Evolutionary conservation across 1,140 invertebrate genomes (phyloP).

Genomic region (Lepidotrigona ventralis): DNA sequence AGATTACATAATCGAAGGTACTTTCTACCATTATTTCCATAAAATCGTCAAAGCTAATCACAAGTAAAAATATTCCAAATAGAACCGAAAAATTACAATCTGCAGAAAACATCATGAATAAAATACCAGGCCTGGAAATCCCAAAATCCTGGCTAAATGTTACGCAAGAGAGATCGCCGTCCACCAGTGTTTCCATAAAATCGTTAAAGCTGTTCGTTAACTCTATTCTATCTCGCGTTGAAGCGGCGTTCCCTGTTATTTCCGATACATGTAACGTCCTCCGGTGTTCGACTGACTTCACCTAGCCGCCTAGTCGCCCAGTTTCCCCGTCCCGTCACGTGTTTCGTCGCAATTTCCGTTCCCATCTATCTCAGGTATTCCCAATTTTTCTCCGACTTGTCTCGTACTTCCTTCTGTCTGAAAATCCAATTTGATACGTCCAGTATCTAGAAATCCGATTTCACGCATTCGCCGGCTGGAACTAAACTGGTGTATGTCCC

Average conservation of each 20-base stretch:
- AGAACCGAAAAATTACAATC: background rate
- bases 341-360: conserved; percentile 62
- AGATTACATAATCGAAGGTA: background rate
- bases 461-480: conserved; percentile 36
- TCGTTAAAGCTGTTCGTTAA: conserved; percentile 20
- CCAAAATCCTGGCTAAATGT: background rate
- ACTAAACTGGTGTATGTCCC: conserved; percentile 19
- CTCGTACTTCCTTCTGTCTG: conserved; percentile 46
- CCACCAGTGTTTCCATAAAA: background rate
- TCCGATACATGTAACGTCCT: conserved; percentile 38
- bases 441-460: conserved; percentile 44
- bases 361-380: conserved; percentile 55
- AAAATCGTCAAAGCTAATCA: background rate
- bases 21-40: background rate
- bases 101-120: background rate
- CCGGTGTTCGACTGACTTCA: background rate
- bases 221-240: background rate
- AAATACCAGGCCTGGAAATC: background rate
- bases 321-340: conserved; percentile 33
- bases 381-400: conserved; percentile 35
- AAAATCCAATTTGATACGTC: conserved; percentile 59
- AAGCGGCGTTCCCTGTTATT: conserved; percentile 30
- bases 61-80: background rate
- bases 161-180: background rate
- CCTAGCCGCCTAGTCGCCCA: background rate